Base-by-base conservation (phyloP, 2,888 invertebrate genomes). In the Tetropium fuscum region DNA sequence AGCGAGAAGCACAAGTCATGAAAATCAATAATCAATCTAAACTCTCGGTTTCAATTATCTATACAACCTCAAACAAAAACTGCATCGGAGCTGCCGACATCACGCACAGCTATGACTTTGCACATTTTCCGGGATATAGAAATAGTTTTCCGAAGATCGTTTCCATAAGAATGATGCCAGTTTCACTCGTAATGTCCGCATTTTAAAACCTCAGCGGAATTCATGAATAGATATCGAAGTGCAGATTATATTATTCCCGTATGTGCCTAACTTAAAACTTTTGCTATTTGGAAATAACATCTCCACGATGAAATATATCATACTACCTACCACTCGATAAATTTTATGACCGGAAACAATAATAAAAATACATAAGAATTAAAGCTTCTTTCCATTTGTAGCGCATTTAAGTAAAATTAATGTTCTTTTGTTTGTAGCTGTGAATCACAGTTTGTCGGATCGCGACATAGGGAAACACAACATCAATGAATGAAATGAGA, bases 11-110 rank as follows among this genome's bases (percentile, higher is more conserved):
- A 40, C 69, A 49, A 72, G 68, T 72, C 72, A 72, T 54, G 55
- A 20, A 41, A 63, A 72, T 72, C 72, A 60, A 72, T 72, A 72
- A 58, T 63, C 68, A 72, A 72, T 72, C 70, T 64, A 60, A 63
- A 69, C 59, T 64, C 63, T 64, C 63, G 58, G 58, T 68, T 68
- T 64, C 70, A 69, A 72, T 70, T 69, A 72, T 70, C 68, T 63
- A 36, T 44, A 60, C 60, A 40, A 41, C 20, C 41, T 18, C 40
- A 16, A 48, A 59, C 45, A 60, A 66, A 66, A 60, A 44, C 20
- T 54, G 51, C 59, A 54, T 38, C 32, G 8, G 10, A 61, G 48
- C 20, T 45, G 47, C 58, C 15, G 41, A 32, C 20, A 43, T 54
- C 65, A 62, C 58, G 65, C 60, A 54, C 41, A 32, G 51, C 58